A percentile compares a stretch with the other conserved stretches of the same genome.
Evolutionary conservation across 1,140 invertebrate genomes (phyloP).

Genomic region (Drosophila murphyi): DNA sequence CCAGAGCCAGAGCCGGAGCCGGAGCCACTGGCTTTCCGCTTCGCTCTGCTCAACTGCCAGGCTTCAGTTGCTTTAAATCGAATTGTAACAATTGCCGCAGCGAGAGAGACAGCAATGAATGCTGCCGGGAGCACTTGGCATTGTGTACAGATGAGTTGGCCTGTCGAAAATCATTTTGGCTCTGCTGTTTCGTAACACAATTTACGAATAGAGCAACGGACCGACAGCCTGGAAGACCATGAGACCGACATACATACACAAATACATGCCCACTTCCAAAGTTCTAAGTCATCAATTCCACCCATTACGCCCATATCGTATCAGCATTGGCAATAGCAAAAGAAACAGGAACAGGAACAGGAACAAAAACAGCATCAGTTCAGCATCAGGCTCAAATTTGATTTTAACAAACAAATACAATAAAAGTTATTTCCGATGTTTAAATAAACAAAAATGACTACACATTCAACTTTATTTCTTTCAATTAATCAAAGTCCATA

Average conservation of each 20-base stretch:
- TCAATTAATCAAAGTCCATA: conserved; percentile 32
- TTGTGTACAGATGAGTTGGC: conserved; percentile 63
- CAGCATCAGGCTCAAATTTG: conserved; percentile 34
- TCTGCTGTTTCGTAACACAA: conserved; percentile 37
- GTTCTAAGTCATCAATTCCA: conserved; percentile 23
- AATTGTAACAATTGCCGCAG: conserved; percentile 77
- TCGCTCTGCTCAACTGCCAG: conserved; percentile 27
- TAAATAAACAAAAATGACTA: conserved; percentile 7
- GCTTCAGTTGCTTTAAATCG: conserved; percentile 74
- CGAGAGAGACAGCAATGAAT: conserved; percentile 23
- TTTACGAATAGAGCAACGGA: conserved; percentile 19
- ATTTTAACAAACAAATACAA: conserved; percentile 37
- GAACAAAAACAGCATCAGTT: background rate
- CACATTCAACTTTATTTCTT: background rate
- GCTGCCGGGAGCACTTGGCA: conserved; percentile 12
- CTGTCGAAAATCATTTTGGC: conserved; percentile 56
- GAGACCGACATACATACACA: conserved; percentile 8
- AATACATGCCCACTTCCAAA: conserved; percentile 17
- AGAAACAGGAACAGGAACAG: too few relatives aligned
- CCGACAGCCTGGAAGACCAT: background rate
- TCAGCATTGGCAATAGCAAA: background rate
- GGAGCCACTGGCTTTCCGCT: conserved; percentile 14
- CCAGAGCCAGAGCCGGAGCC: background rate
- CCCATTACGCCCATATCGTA: conserved; percentile 27
- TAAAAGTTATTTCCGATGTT: conserved; percentile 19